Conservation (phyloP, 2,888 invertebrate genomes). For the Mycalesis mineus region DNA sequence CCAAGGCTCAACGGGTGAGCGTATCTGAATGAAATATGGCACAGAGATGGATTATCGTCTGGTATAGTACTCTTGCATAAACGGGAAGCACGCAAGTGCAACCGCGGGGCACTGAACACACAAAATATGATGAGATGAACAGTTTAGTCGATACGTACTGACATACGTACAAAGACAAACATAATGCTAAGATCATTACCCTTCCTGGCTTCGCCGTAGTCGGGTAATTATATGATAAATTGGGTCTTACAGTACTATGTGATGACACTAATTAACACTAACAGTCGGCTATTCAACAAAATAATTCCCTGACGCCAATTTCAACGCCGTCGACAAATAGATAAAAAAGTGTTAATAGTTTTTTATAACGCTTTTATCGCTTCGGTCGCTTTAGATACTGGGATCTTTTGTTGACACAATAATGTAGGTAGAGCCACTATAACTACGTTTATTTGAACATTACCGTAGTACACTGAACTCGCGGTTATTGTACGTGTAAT, state of each 20-base stretch:
- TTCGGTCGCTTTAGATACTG: constrained; percentile 12
- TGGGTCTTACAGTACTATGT: not conserved
- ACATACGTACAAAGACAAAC: too few species aligned
- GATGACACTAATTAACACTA: not conserved
- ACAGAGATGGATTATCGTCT: too few species aligned
- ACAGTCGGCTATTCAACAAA: not conserved
- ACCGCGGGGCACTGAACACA: too few species aligned
- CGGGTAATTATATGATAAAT: too few species aligned
- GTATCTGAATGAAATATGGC: too few species aligned
- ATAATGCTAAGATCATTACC: too few species aligned
- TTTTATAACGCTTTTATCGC: constrained; percentile 13
- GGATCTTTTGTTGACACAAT: constrained; percentile 15
- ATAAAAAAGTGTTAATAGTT: constrained; percentile 8
- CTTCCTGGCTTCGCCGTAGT: too few species aligned
- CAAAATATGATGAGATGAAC: too few species aligned
- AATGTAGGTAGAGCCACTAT: constrained; percentile 4
- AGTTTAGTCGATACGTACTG: too few species aligned
- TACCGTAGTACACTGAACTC: constrained; percentile 19
- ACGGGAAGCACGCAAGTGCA: too few species aligned
- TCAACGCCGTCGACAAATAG: not conserved
- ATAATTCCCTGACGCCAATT: not conserved
- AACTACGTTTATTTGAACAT: constrained; percentile 19
- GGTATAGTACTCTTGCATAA: too few species aligned
- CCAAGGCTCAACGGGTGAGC: too few species aligned
- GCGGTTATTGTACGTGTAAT: not conserved